Conservation (phyloP, 2,888 invertebrate genomes). For the Lagria hirta region DNA sequence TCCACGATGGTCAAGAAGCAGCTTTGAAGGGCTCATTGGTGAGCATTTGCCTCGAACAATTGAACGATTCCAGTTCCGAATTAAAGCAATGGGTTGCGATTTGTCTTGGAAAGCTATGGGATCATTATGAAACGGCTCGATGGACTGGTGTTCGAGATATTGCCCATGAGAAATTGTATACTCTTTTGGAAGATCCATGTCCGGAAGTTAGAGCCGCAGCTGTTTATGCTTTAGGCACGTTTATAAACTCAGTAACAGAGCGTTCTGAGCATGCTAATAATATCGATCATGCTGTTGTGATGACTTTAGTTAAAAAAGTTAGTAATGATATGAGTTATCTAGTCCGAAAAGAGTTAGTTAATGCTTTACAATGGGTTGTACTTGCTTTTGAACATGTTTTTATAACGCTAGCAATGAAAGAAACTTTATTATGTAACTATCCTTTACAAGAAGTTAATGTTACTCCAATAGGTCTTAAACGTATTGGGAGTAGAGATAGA, state of each 20-base stretch:
- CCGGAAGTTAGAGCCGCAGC: slow-evolving; percentile 94
- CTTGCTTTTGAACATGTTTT: slow-evolving; percentile 87
- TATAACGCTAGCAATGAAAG: slow-evolving; percentile 73
- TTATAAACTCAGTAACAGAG: slow-evolving; percentile 80
- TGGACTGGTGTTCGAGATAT: slow-evolving; percentile 96
- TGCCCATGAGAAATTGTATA: slow-evolving; percentile 93
- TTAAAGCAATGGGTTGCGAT: slow-evolving; percentile 89
- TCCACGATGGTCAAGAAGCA: slow-evolving; percentile 85
- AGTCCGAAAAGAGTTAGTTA: slow-evolving; percentile 84
- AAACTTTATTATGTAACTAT: slow-evolving; percentile 46
- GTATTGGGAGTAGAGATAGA: slow-evolving; percentile 43
- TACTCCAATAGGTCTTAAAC: slow-evolving; percentile 40
- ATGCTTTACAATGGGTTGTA: slow-evolving; percentile 84
- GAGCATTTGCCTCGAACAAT: slow-evolving; percentile 88
- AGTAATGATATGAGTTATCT: slow-evolving; percentile 80
- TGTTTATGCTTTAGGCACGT: slow-evolving; percentile 93
- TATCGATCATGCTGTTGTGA: slow-evolving; percentile 90
- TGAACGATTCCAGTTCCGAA: slow-evolving; percentile 68
- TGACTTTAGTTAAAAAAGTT: slow-evolving; percentile 77
- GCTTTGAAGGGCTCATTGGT: slow-evolving; percentile 88
- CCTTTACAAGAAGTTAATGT: slow-evolving; percentile 44
- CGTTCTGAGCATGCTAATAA: slow-evolving; percentile 92
- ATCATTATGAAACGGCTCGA: slow-evolving; percentile 81
- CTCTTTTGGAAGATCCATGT: slow-evolving; percentile 73
- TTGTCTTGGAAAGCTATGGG: slow-evolving; percentile 89